Percentiles rank a stretch among this genome's conserved stretches.
Evolutionary conservation across 2,113 vertebrate species (phyloP).

Genomic region (Sus scrofa): DNA sequence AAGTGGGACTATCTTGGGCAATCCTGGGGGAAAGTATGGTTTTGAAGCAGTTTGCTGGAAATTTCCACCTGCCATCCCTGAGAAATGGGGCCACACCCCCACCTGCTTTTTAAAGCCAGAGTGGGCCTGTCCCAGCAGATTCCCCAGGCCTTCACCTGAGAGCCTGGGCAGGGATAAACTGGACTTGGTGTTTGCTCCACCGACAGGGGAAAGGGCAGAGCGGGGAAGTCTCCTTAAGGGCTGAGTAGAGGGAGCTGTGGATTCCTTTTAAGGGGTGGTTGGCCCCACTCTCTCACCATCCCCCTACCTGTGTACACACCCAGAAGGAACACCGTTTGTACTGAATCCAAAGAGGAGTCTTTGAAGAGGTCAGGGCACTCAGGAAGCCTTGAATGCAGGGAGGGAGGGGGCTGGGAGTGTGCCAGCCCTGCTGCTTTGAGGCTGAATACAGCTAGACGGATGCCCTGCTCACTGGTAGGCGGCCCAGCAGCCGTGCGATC

Average conservation of each 20-base stretch:
- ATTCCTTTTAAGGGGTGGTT: background rate
- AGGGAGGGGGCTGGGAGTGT: background rate
- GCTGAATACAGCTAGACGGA: background rate
- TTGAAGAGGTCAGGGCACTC: conserved; percentile 67
- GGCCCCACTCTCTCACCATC: background rate
- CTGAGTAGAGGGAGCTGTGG: background rate
- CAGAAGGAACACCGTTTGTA: background rate
- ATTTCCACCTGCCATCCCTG: background rate
- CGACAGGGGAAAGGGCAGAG: background rate
- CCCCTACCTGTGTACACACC: conserved; percentile 60
- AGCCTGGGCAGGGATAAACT: background rate
- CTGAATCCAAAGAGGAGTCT: conserved; percentile 54
- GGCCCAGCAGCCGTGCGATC: background rate
- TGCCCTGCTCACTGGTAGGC: background rate
- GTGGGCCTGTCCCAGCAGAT: rapidly evolving
- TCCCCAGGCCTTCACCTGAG: background rate
- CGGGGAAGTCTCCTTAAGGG: background rate
- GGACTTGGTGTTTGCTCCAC: background rate
- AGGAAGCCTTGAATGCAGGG: background rate
- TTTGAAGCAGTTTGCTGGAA: conserved; percentile 18
- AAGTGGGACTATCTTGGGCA: background rate
- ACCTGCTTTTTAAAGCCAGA: background rate
- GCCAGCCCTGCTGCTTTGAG: background rate
- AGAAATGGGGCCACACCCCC: no score
- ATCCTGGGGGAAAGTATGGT: background rate